Percentiles rank a stretch among this genome's conserved stretches.
phyloP scores from a whole-genome alignment of 2,113 vertebrate genomes.

The Xyrauchen texanus region DNA sequence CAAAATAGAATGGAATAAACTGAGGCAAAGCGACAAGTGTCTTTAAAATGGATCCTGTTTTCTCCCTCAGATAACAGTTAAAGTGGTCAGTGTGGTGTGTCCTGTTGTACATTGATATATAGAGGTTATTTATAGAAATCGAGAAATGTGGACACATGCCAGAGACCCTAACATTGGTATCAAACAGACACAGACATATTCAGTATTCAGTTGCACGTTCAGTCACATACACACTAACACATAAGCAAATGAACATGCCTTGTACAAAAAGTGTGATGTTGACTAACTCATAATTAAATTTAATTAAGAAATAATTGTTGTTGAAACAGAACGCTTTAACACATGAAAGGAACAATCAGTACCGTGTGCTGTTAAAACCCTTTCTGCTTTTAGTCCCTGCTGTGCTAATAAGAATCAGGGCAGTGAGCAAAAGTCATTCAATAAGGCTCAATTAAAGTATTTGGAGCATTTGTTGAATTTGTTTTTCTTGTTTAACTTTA shows the following conservation, averaged over 20 bases:
- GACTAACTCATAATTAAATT: background rate
- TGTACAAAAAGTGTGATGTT: constrained; percentile 12
- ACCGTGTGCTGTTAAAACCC: constrained; percentile 46
- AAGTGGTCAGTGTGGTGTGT: constrained; percentile 27
- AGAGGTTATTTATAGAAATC: constrained; percentile 48
- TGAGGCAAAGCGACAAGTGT: background rate
- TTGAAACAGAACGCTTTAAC: constrained; percentile 20
- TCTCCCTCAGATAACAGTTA: constrained; percentile 9
- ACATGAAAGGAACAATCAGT: constrained; percentile 34
- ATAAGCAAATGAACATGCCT: background rate
- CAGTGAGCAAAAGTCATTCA: constrained; percentile 6
- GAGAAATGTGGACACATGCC: constrained; percentile 34
- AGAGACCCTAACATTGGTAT: background rate
- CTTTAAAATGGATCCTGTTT: background rate
- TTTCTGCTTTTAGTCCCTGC: constrained; percentile 24
- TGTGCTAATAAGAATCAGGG: constrained; percentile 35
- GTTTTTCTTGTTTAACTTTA: background rate
- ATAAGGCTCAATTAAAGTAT: constrained; percentile 25
- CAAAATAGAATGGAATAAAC: background rate
- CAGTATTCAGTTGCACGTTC: constrained; percentile 4
- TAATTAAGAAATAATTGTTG: constrained; percentile 37
- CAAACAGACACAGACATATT: background rate
- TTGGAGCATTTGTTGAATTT: background rate
- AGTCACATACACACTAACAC: background rate
- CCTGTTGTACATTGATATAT: constrained; percentile 18